A percentile compares a stretch with the other conserved stretches of the same genome.
These are phyloP conservation scores for Acleris sparsana DNA, from an alignment of 2,888 invertebrate genomes.

Conservation along the genomic window DNA sequence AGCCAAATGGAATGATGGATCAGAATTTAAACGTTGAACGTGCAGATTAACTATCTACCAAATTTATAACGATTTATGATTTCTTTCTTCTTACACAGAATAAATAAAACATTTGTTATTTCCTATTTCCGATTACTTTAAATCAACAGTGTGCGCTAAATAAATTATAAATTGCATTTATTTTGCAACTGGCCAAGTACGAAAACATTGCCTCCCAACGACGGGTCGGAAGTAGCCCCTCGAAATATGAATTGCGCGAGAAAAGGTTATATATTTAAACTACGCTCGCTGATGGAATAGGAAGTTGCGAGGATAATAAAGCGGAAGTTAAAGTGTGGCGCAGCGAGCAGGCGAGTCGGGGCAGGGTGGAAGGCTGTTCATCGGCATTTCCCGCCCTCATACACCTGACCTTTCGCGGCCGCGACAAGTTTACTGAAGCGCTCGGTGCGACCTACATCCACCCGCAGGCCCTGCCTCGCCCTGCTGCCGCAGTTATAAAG, in stretches of 20 bases:
- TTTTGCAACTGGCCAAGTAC: constrained; percentile 23
- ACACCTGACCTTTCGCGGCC: constrained; percentile 81
- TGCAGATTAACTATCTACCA: not conserved
- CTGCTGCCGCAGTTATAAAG: constrained; percentile 44
- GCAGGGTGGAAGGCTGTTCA: constrained; percentile 63
- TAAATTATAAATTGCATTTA: constrained; percentile 29
- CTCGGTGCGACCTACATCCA: constrained; percentile 77
- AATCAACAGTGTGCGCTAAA: not conserved
- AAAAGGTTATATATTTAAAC: constrained; percentile 36
- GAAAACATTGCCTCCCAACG: constrained; percentile 28
- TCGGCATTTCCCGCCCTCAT: constrained; percentile 78
- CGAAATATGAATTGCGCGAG: constrained; percentile 32
- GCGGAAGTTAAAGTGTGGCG: constrained; percentile 69
- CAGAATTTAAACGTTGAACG: constrained; percentile 10
- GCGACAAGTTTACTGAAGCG: constrained; percentile 80
- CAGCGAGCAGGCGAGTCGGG: constrained; percentile 46
- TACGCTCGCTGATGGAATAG: constrained; percentile 54
- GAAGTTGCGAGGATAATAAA: constrained; percentile 70
- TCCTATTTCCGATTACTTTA: not conserved
- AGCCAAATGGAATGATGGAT: constrained; percentile 18
- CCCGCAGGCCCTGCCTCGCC: constrained; percentile 49
- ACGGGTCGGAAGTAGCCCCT: constrained; percentile 28
- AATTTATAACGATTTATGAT: too few relatives aligned
- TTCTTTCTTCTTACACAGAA: too few relatives aligned
- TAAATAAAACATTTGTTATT: not conserved